A percentile compares a stretch with the other conserved stretches of the same genome.
phyloP scores from a whole-genome alignment of 2,113 vertebrate species.

The Microtus oregoni region DNA sequence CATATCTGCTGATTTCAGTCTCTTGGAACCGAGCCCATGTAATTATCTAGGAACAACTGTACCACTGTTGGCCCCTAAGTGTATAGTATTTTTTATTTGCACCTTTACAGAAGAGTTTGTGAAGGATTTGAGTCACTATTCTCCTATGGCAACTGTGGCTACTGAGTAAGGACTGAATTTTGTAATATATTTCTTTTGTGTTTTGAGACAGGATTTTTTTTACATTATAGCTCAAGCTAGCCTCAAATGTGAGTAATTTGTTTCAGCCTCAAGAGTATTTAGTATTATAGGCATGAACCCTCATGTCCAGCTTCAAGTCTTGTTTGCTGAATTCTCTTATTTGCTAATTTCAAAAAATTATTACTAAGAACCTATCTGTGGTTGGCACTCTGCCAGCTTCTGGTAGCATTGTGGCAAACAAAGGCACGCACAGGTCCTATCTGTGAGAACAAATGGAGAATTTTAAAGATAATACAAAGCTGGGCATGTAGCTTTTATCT shows the following conservation, averaged over 20 bases:
- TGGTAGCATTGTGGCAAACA: background rate
- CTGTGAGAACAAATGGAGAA: background rate
- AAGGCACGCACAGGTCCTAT: background rate
- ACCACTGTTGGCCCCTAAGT: background rate
- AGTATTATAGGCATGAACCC: background rate
- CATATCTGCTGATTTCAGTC: background rate
- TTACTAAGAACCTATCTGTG: constrained; percentile 76
- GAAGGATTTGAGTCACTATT: constrained; percentile 19
- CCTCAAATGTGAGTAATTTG: background rate
- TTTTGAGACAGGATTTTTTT: background rate
- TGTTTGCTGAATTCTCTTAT: constrained; percentile 40
- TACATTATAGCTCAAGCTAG: background rate
- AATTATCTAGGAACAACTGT: background rate
- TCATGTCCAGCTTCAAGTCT: background rate
- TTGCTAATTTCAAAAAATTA: constrained; percentile 25
- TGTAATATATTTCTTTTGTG: background rate
- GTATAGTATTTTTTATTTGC: background rate
- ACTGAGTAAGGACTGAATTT: background rate
- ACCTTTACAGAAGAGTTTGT: constrained; percentile 26
- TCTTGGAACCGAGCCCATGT: background rate
- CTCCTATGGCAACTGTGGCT: background rate
- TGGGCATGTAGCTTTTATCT: background rate
- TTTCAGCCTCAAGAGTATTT: background rate
- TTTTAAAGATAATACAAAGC: background rate
- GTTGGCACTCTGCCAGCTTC: background rate